Conservation (phyloP, 2,797 vertebrate species). For the Orestias chungarensis region DNA sequence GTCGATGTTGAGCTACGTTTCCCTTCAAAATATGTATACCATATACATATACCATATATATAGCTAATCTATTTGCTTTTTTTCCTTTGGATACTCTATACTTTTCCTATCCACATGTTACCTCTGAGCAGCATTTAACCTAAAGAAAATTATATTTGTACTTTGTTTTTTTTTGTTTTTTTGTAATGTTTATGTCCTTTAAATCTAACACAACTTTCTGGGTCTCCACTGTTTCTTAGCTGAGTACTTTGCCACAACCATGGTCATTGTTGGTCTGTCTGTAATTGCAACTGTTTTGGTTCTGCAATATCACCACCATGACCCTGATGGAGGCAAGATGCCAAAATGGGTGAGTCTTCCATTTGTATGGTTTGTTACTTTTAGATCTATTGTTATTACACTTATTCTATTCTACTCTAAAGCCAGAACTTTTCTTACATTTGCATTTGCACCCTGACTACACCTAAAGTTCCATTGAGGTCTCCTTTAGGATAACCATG, state of each 20-base stretch:
- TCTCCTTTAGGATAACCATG: too few species aligned
- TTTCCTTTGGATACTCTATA: too few species aligned
- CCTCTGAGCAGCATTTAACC: not conserved
- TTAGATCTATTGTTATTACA: too few species aligned
- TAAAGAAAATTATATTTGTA: not conserved
- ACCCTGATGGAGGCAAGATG: constrained; percentile 80
- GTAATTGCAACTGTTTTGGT: constrained; percentile 83
- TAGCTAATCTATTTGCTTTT: too few species aligned
- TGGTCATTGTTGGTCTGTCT: constrained; percentile 82
- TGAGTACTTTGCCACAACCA: constrained; percentile 82
- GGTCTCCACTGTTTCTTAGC: constrained; percentile 51
- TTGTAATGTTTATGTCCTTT: not conserved
- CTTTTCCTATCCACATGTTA: not conserved
- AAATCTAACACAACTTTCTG: not conserved
- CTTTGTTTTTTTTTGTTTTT: not conserved
- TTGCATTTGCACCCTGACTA: too few species aligned
- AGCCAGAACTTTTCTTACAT: too few species aligned
- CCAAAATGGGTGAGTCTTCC: constrained; percentile 80
- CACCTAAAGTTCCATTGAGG: too few species aligned
- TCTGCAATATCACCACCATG: constrained; percentile 81
- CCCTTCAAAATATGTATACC: too few species aligned
- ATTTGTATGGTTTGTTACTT: not conserved
- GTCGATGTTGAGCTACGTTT: not conserved
- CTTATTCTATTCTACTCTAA: too few species aligned
- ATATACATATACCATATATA: too few species aligned